Evolutionary conservation across 2,888 invertebrate genomes (phyloP).

Genomic region (Neelides folsomi): DNA sequence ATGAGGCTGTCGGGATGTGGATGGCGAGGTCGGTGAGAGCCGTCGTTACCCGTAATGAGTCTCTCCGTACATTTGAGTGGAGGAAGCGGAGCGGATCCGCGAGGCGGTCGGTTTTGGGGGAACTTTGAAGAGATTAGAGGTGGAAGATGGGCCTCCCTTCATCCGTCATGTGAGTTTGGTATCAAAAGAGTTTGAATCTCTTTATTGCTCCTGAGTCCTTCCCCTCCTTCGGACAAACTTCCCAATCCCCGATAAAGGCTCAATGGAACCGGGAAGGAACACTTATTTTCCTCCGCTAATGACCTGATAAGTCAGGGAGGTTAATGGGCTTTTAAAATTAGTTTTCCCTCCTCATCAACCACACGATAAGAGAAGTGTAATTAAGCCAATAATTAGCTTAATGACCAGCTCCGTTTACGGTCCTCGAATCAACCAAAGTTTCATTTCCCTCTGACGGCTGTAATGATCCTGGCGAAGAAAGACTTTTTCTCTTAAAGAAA

Average conservation of each 20-base stretch:
- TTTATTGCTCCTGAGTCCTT: no score
- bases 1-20: no score
- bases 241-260: neutral
- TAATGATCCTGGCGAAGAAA: neutral
- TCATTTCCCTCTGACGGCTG: neutral
- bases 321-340: constrained; percentile 33
- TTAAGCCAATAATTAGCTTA: constrained; percentile 32
- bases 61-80: no score
- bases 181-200: no score
- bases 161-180: no score
- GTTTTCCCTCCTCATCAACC: constrained; percentile 19
- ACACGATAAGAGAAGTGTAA: constrained; percentile 23
- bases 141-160: no score
- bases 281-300: constrained; percentile 17
- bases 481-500: neutral
- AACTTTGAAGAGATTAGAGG: no score
- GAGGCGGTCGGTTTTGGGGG: no score
- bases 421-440: neutral
- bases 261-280: neutral
- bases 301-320: constrained; percentile 31
- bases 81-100: no score
- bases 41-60: no score
- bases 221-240: no score
- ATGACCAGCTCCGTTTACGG: constrained; percentile 1
- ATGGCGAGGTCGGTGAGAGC: no score